phyloP scores from a whole-genome alignment of 1,140 invertebrate species.

The Asobara japonica region DNA sequence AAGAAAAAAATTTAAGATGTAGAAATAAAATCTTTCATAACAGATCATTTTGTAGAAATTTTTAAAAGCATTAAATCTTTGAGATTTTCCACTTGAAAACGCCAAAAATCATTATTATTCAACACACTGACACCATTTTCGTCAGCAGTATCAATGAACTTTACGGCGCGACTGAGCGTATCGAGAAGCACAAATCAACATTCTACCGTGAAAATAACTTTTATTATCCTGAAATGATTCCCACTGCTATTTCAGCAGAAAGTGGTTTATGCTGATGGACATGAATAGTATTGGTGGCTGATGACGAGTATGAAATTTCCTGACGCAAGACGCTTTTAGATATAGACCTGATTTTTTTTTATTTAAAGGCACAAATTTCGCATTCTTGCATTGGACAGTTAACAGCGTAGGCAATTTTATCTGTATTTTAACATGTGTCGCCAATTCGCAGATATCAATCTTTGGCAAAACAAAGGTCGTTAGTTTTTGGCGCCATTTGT shows the following conservation, averaged over 20 bases:
- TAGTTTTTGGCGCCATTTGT: neutral
- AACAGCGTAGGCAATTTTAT: slow-evolving; percentile 20
- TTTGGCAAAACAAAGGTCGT: neutral
- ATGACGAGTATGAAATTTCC: slow-evolving; percentile 34
- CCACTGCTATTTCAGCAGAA: neutral
- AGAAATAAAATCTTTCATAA: too few relatives aligned
- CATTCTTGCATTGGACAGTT: neutral
- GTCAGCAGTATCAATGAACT: too few relatives aligned
- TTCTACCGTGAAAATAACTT: neutral
- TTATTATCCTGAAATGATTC: neutral
- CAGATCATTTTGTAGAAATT: too few relatives aligned
- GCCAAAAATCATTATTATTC: too few relatives aligned
- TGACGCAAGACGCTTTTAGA: slow-evolving; percentile 35
- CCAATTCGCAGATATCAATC: slow-evolving; percentile 7
- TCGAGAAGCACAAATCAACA: neutral
- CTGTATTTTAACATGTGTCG: neutral
- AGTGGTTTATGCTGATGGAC: neutral
- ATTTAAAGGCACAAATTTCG: slow-evolving; percentile 48
- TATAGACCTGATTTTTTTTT: too few relatives aligned
- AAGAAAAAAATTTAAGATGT: neutral
- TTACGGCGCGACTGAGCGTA: neutral
- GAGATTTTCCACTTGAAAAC: too few relatives aligned
- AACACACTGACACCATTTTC: neutral
- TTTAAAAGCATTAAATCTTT: too few relatives aligned
- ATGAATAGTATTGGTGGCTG: neutral